Evolutionary conservation across 2,888 invertebrate species (phyloP).

Genomic region (Agrilus biguttatus): DNA sequence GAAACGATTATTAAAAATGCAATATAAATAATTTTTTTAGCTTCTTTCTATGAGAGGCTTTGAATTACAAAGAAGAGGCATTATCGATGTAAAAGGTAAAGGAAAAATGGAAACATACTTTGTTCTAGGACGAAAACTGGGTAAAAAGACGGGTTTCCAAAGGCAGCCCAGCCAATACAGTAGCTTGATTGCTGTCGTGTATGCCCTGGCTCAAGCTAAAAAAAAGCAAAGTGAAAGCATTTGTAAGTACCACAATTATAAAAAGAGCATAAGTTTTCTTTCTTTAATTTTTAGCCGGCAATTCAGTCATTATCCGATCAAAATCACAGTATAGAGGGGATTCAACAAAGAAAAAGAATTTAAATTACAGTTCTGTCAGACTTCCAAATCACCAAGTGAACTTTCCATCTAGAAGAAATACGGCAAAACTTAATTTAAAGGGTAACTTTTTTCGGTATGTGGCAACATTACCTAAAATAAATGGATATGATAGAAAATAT

Average conservation of each 20-base stretch:
- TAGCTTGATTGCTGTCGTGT: conserved; percentile 76
- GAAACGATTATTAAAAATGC: not conserved
- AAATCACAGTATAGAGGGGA: conserved; percentile 26
- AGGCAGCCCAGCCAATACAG: conserved; percentile 58
- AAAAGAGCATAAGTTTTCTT: conserved; percentile 1
- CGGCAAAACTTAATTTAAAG: conserved; percentile 30
- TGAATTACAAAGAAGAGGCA: conserved; percentile 62
- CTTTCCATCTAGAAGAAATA: conserved; percentile 41
- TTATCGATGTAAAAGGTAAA: conserved; percentile 86
- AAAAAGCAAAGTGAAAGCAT: conserved; percentile 47
- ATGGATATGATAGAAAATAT: no score
- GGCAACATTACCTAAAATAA: no score
- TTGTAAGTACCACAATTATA: conserved; percentile 16
- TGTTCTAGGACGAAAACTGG: conserved; percentile 53
- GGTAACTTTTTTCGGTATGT: no score
- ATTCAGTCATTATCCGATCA: conserved; percentile 23
- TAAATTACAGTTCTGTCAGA: conserved; percentile 42
- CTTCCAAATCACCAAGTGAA: conserved; percentile 35
- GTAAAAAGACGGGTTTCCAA: conserved; percentile 41
- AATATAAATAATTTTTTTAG: conserved; percentile 31
- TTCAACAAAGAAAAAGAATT: conserved; percentile 17
- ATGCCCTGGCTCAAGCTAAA: conserved; percentile 74
- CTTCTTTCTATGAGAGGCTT: conserved; percentile 61
- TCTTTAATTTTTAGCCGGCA: conserved; percentile 18
- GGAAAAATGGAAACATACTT: conserved; percentile 94